A percentile compares a stretch with the other conserved stretches of the same genome.
Conservation (phyloP, 2,797 vertebrate species). For the Adelosebastes latens region DNA sequence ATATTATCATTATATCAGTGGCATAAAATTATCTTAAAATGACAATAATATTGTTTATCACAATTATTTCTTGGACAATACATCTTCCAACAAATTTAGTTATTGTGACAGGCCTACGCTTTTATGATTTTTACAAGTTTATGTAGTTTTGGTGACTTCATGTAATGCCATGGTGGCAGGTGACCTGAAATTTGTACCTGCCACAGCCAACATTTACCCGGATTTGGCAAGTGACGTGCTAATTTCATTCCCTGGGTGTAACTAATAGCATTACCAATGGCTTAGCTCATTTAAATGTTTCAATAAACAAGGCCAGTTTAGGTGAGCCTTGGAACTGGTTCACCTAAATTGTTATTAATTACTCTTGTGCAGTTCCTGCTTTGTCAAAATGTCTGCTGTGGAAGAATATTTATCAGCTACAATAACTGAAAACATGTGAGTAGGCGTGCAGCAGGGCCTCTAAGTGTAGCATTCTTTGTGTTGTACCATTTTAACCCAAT, state of each 20-base stretch:
- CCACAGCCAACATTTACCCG: not conserved
- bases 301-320: not conserved
- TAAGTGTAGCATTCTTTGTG: not conserved
- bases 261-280: not conserved
- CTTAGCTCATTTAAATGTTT: not conserved
- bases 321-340: not conserved
- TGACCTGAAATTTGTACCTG: too few relatives aligned
- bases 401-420: not conserved
- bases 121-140: too few relatives aligned
- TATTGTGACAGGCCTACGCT: too few relatives aligned
- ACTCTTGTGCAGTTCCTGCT: not conserved
- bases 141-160: too few relatives aligned
- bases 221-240: not conserved
- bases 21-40: too few relatives aligned
- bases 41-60: too few relatives aligned
- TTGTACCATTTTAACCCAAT: not conserved
- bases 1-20: too few relatives aligned
- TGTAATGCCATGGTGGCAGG: too few relatives aligned
- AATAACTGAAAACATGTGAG: not conserved
- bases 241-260: not conserved
- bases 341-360: not conserved
- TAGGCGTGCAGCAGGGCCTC: constrained; percentile 76
- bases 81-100: too few relatives aligned
- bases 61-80: too few relatives aligned
- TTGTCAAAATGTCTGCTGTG: not conserved